A percentile compares a stretch with the other conserved stretches of the same genome.
These are phyloP conservation scores for Urophycis tenuis DNA, from an alignment of 2,797 vertebrate genomes.

Conservation along the genomic window DNA sequence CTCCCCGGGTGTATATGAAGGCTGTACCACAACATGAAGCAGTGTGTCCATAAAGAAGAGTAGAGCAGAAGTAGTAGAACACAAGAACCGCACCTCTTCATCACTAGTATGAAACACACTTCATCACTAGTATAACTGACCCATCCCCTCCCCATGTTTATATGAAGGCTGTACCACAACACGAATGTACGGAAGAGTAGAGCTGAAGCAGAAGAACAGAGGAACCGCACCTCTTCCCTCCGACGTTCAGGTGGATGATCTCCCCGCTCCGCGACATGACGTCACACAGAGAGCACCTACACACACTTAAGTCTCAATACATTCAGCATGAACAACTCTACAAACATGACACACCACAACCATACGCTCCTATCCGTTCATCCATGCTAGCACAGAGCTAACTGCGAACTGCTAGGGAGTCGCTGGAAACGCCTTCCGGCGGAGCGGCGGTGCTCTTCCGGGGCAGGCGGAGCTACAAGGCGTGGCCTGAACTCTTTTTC, in stretches of 20 bases:
- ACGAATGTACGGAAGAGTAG: background rate
- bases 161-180: too few relatives aligned
- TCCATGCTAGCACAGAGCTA: background rate
- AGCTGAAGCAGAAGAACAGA: background rate
- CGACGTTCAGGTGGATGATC: conserved; percentile 79
- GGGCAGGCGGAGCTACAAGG: background rate
- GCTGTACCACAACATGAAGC: too few relatives aligned
- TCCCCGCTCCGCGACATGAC: conserved; percentile 62
- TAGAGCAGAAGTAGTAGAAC: too few relatives aligned
- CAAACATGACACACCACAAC: too few relatives aligned
- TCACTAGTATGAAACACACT: background rate
- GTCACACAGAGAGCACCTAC: background rate
- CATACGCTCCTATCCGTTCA: background rate
- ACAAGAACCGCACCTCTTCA: too few relatives aligned
- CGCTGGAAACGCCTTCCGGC: background rate
- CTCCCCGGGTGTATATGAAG: too few relatives aligned
- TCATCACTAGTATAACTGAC: too few relatives aligned
- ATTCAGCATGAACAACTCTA: background rate
- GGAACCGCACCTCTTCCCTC: conserved; percentile 70
- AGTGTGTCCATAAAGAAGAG: too few relatives aligned
- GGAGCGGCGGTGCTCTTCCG: background rate
- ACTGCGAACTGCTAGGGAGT: background rate
- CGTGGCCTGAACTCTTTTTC: background rate
- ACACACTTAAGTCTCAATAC: background rate
- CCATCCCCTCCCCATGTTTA: too few relatives aligned